These are phyloP conservation scores for Triplophysa tibetana DNA, from an alignment of 2,113 vertebrate genomes.

Conservation along the genomic window DNA sequence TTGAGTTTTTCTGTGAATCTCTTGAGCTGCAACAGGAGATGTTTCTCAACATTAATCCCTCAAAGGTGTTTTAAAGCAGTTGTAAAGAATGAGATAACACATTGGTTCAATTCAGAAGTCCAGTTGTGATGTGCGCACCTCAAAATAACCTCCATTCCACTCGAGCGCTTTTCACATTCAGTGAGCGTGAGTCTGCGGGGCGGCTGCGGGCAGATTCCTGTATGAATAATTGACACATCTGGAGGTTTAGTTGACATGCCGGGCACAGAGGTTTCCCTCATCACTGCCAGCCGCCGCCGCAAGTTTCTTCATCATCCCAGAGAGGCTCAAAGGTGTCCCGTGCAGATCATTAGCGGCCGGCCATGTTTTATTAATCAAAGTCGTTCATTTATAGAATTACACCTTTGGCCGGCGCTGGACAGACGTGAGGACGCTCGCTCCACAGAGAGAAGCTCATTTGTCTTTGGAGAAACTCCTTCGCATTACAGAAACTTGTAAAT, in stretches of 20 bases:
- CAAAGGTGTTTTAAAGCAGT: background rate
- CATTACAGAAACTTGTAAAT: slow-evolving; percentile 66
- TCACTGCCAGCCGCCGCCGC: slow-evolving; percentile 27
- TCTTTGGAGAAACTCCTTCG: slow-evolving; percentile 64
- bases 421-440: slow-evolving; percentile 39
- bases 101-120: too few relatives aligned
- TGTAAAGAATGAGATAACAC: background rate
- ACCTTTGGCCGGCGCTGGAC: slow-evolving; percentile 33
- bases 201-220: slow-evolving; percentile 42
- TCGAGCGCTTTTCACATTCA: slow-evolving; percentile 27
- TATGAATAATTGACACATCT: slow-evolving; percentile 60
- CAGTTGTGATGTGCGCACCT: background rate
- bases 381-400: slow-evolving; percentile 40
- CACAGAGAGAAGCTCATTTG: slow-evolving; percentile 58
- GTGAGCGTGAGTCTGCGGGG: slow-evolving; percentile 2
- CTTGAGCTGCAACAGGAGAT: too few relatives aligned
- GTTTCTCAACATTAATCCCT: background rate
- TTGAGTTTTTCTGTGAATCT: too few relatives aligned
- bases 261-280: slow-evolving; percentile 34
- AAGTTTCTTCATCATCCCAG: slow-evolving; percentile 47
- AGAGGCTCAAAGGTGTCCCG: slow-evolving; percentile 58
- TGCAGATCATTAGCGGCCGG: slow-evolving; percentile 57
- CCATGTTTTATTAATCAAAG: slow-evolving; percentile 67
- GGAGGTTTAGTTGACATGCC: slow-evolving; percentile 41
- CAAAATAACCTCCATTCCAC: slow-evolving; percentile 7